Evolutionary conservation across 2,797 vertebrate genomes (phyloP).

Genomic region (Monodelphis domestica): DNA sequence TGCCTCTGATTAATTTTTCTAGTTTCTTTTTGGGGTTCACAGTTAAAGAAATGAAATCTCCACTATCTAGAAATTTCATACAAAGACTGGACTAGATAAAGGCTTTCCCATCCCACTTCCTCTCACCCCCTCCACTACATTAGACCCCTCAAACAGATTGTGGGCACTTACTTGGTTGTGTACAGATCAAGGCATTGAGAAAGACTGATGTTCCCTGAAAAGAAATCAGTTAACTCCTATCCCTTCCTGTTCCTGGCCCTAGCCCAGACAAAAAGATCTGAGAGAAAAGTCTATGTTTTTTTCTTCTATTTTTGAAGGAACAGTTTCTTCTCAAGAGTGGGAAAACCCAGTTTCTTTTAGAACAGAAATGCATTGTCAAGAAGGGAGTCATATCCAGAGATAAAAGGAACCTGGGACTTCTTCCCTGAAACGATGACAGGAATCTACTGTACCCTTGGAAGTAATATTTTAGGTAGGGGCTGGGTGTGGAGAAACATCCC

Average conservation of each 20-base stretch:
- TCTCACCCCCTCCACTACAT: neutral
- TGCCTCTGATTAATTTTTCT: neutral
- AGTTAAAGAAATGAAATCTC: neutral
- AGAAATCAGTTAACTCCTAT: neutral
- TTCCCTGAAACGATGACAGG: neutral
- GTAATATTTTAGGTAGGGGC: neutral
- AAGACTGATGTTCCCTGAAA: neutral
- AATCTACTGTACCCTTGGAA: neutral
- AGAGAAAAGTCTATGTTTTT: neutral
- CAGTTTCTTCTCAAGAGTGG: neutral
- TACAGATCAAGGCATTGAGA: neutral
- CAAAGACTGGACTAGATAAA: neutral
- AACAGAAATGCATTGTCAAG: neutral
- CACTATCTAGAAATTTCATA: neutral
- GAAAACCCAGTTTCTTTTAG: neutral
- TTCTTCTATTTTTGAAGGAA: neutral
- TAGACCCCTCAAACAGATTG: neutral
- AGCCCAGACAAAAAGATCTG: neutral
- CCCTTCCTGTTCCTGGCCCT: neutral
- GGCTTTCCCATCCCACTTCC: neutral
- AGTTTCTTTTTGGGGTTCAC: neutral
- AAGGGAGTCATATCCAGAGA: neutral
- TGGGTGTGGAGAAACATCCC: neutral
- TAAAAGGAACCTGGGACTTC: neutral
- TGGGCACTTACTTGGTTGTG: neutral